Percentiles rank a stretch among this genome's conserved stretches.
phyloP scores from a whole-genome alignment of 2,113 vertebrate species.

The Cacatua alba region DNA sequence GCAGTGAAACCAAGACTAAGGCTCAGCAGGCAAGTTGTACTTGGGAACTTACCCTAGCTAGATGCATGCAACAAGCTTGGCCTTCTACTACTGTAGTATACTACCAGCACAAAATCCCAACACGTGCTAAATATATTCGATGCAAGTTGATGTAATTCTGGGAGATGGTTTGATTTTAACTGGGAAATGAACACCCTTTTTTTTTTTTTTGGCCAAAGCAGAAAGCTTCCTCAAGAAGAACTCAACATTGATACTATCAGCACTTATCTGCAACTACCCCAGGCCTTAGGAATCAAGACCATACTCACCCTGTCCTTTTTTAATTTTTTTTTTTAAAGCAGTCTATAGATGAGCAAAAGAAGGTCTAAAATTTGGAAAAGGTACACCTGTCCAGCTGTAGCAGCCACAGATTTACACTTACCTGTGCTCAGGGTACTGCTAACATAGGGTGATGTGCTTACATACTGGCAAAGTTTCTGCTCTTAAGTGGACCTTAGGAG shows the following conservation, averaged over 20 bases:
- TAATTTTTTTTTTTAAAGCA: neutral
- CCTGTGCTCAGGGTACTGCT: neutral
- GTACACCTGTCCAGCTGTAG: neutral
- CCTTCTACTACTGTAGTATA: too few species aligned
- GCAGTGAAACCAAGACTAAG: neutral
- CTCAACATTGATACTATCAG: neutral
- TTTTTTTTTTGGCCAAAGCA: neutral
- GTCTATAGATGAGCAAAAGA: neutral
- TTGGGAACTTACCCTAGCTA: neutral
- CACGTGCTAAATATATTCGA: rapidly evolving
- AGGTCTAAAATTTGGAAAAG: neutral
- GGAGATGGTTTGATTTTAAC: neutral
- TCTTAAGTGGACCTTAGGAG: neutral
- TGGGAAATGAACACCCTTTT: neutral
- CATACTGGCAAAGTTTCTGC: rapidly evolving
- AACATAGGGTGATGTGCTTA: too few species aligned
- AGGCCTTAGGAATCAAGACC: neutral
- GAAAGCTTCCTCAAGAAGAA: neutral
- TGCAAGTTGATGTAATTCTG: neutral
- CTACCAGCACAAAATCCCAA: neutral
- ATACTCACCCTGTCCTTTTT: rapidly evolving
- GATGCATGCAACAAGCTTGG: too few species aligned
- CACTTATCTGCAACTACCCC: neutral
- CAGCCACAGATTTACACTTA: neutral
- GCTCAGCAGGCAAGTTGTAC: neutral